phyloP scores from a whole-genome alignment of 1,140 invertebrate species.

The Chironomus striatipennis region DNA sequence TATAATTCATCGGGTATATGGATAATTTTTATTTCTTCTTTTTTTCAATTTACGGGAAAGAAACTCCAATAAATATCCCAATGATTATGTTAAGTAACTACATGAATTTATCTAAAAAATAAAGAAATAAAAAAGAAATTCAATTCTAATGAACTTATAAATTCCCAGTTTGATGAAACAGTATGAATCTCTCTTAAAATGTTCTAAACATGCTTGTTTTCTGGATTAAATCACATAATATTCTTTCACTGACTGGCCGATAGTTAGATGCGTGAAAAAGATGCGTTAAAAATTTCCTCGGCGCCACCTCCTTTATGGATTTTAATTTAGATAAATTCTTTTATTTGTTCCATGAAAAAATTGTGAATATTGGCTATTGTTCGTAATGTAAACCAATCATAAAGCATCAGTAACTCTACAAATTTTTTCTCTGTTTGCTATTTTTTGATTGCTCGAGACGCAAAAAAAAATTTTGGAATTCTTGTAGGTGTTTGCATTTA shows the following conservation, averaged over 20 bases:
- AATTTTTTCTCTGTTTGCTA: no score
- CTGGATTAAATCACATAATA: conserved; percentile 9
- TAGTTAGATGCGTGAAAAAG: conserved; percentile 11
- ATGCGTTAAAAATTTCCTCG: neutral
- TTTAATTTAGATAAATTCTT: neutral
- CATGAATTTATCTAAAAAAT: neutral
- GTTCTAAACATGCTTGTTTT: neutral
- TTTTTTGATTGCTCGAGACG: no score
- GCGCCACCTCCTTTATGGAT: neutral
- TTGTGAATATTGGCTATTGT: no score
- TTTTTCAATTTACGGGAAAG: no score
- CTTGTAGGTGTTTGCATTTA: no score
- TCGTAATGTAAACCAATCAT: no score
- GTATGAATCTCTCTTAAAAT: neutral
- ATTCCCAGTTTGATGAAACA: conserved; percentile 12
- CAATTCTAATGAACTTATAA: neutral
- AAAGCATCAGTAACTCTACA: no score
- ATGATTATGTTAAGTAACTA: neutral
- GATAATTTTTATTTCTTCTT: no score
- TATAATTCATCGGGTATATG: no score
- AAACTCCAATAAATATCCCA: no score
- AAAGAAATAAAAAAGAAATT: neutral
- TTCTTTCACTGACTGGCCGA: neutral
- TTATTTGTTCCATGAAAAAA: neutral
- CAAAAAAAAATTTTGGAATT: no score